A percentile compares a stretch with the other conserved stretches of the same genome.
phyloP scores from a whole-genome alignment of 2,113 vertebrate genomes.

The Corvus hawaiiensis region DNA sequence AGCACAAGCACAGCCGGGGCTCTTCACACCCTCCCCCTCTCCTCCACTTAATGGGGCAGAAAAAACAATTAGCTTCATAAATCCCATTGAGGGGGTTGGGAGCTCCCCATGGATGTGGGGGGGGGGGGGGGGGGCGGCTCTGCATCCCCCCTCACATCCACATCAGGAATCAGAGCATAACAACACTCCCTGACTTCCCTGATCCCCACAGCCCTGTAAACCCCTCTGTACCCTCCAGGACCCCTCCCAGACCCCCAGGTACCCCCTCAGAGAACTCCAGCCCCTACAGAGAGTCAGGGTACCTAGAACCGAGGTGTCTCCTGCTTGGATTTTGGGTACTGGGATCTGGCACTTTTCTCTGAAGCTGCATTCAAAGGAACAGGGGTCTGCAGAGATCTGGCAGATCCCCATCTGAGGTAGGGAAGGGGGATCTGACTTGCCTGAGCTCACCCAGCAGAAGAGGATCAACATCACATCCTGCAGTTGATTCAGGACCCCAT shows the following conservation, averaged over 20 bases:
- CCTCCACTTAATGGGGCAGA: constrained; percentile 44
- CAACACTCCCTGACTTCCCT: neutral
- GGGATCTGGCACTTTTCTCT: neutral
- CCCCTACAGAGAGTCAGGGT: too few species aligned
- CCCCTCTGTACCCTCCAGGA: neutral
- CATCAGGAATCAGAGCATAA: neutral
- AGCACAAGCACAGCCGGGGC: neutral
- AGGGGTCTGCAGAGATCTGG: neutral
- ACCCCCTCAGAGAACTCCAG: neutral
- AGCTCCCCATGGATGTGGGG: neutral
- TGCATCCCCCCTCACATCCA: neutral
- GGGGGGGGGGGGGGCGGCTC: neutral
- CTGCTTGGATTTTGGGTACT: neutral
- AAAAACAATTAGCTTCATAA: constrained; percentile 50
- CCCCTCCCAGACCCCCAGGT: neutral
- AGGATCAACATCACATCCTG: neutral
- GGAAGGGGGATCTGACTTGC: neutral
- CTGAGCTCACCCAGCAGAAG: neutral
- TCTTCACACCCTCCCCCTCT: neutral
- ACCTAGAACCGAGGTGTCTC: neutral
- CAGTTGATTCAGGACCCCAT: neutral
- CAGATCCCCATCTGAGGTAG: neutral
- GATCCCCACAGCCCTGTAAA: neutral
- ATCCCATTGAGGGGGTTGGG: neutral
- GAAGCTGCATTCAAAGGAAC: neutral